Base-by-base conservation (phyloP, 2,113 vertebrate species). In the Labrus mixtus region DNA sequence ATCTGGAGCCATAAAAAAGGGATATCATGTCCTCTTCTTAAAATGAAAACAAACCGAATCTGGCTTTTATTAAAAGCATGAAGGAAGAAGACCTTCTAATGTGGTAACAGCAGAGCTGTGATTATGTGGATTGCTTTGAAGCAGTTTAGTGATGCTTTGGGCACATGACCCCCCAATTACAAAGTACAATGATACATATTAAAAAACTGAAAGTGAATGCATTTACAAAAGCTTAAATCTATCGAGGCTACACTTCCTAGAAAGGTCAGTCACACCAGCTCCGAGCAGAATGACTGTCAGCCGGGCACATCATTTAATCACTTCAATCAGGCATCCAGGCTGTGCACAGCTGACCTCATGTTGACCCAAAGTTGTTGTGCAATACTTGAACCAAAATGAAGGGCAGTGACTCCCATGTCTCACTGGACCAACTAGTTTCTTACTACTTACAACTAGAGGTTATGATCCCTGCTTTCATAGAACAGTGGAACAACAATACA, bases 281-380 rank as follows among this genome's bases (percentile, higher is more conserved):
- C 10, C 12, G 39, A 16, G 36, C 77, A 75, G 37, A 74, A 54
- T 68, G 36, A 10, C 57, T 69, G 61, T 78, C 84, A 82, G 66
- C 13, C 43, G 29, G 60, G 25, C 41, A 29, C 63, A 73, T 43
- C 69, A 16, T 74, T 76, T 76, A 68, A 89, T 89, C 73, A 81
- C 74, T 56, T 76, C 83, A 77, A 76, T 77, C 79, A 69, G 78
- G 84, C 79, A 74, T 71, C 61, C 64, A 78, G 58, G 62, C 78
- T 80, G 71, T 51, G 61, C 61, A 67, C 84, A 82, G 73, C 69
- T 92, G 92, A 57, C 91, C 90, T 86, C 83, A 63, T 78, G 39
- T 66, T 91, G 92, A 91, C 88, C 90, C 78, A 6, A 25, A 78
- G 48, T 74, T 88, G 88, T 89, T 91, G 86, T 87, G 84, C 87